Percentiles rank a stretch among this genome's conserved stretches.
These are phyloP conservation scores for Bombyx mori DNA, from an alignment of 1,140 invertebrate genomes.

Conservation along the genomic window ASM3026992v2 NC_085129.1:2171001-2171500, in stretches of 20 bases:
- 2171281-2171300: slow-evolving; percentile 98
- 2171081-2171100: slow-evolving; percentile 77
- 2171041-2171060: slow-evolving; percentile 41
- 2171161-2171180: slow-evolving; percentile 72
- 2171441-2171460: slow-evolving; percentile 95
- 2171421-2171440: slow-evolving; percentile 99
- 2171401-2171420: slow-evolving; percentile 98
- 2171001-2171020: slow-evolving; percentile 36
- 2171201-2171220: slow-evolving; percentile 73
- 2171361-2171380: slow-evolving; percentile 98
- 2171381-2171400: slow-evolving; percentile 99
- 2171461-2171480: slow-evolving; percentile 99
- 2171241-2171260: slow-evolving; percentile 96
- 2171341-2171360: slow-evolving; percentile 98
- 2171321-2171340: slow-evolving; percentile 86
- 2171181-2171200: slow-evolving; percentile 72
- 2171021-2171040: slow-evolving; percentile 12
- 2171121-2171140: slow-evolving; percentile 73
- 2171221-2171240: slow-evolving; percentile 81
- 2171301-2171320: slow-evolving; percentile 98
- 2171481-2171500: slow-evolving; percentile 99
- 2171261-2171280: slow-evolving; percentile 94
- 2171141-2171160: slow-evolving; percentile 73
- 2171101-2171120: slow-evolving; percentile 75
- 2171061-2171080: slow-evolving; percentile 81